These are phyloP conservation scores for Rhinoraja longicauda DNA, from an alignment of 2,797 vertebrate genomes.

Conservation along the genomic window DNA sequence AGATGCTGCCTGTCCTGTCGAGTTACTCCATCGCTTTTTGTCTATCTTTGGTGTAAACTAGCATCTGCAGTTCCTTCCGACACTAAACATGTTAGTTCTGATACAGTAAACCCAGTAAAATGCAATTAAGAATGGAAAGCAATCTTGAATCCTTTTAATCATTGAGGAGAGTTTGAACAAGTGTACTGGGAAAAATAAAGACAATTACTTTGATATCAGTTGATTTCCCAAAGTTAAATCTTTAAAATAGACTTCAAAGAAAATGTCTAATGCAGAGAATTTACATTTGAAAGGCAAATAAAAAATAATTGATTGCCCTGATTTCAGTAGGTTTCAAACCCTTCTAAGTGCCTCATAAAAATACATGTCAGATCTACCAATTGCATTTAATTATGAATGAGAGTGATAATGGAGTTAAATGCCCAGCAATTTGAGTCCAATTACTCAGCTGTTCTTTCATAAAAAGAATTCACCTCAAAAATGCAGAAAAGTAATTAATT, in stretches of 20 bases:
- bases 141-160: background rate
- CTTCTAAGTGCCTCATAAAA: constrained; percentile 69
- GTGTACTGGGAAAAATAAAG: background rate
- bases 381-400: constrained; percentile 75
- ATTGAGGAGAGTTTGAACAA: background rate
- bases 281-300: constrained; percentile 69
- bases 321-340: constrained; percentile 66
- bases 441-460: constrained; percentile 72
- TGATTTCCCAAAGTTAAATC: background rate
- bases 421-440: constrained; percentile 69
- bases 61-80: too few species aligned
- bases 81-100: background rate
- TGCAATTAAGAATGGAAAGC: background rate
- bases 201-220: background rate
- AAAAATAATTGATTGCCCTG: constrained; percentile 65
- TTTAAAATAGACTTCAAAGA: constrained; percentile 32
- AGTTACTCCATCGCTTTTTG: too few species aligned
- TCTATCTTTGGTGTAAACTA: too few species aligned
- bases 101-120: background rate
- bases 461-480: constrained; percentile 70
- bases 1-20: too few species aligned
- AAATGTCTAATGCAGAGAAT: constrained; percentile 56
- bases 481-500: constrained; percentile 45
- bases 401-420: constrained; percentile 70
- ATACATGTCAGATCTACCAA: constrained; percentile 69